Base-by-base conservation (phyloP, 2,888 invertebrate genomes). In the Coelopa pilipes region DNA sequence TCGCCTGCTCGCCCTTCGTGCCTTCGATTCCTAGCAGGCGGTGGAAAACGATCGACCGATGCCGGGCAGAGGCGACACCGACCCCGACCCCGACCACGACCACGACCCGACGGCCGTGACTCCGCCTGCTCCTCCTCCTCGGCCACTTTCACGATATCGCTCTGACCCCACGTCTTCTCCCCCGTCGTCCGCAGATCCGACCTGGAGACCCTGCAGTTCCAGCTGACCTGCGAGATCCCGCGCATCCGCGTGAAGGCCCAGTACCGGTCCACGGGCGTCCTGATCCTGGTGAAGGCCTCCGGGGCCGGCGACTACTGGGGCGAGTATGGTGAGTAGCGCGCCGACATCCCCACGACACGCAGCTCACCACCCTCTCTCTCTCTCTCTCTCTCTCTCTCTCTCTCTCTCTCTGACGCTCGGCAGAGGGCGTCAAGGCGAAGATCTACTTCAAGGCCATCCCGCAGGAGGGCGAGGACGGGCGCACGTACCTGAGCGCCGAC, bases 231-330 rank as follows among this genome's bases (percentile, higher is more conserved):
- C 81, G 92, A 91, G 84, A 93, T 95, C 79, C 94, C 95, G 9
- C 93, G 92, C 86, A 95, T 95, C 83, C 91, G 92, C 82, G 94
- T 93, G 7, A 91, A 90, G 81, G 94, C 95, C 0, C 92, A 93
- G 81, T 95, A 95, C 88, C 92, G 93, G 79, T 95, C 95, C 21
- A 93, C 93, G 10, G 95, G 95, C 10, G 90, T 94, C 10, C 89
- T 95, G 73, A 92, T 95, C 79, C 89, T 95, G 76, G 93, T 95
- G 0, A 92, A 94, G 80, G 95, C 95, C 10, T 93, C 94, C 0
- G 95, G 95, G 4, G 94, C 94, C 68, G 95, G 95, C 4, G 94
- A 95, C 84, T 95, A 95, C 87, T 95, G 95, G 95, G 95, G 95
- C 73, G 94, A 95, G 88, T 95, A 95, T 82, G 94, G 95, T 95